Conservation (phyloP, 2,888 invertebrate species). For the Hipparchia semele region DNA sequence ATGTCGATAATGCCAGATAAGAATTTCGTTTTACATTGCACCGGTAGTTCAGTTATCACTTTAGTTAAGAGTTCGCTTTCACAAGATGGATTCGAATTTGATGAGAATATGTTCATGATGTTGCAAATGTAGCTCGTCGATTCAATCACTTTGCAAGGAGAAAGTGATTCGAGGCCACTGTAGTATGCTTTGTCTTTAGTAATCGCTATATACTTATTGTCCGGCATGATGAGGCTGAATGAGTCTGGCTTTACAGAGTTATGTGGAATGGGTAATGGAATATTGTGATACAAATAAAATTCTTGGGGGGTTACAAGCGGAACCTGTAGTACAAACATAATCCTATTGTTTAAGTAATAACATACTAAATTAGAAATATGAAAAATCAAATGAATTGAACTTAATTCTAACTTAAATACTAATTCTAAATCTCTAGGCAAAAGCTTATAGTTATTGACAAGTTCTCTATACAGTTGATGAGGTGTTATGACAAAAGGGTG, state of each 20-base stretch:
- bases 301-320: constrained; percentile 19
- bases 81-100: too few relatives aligned
- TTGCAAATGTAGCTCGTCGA: too few relatives aligned
- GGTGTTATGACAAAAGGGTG: neutral
- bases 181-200: neutral
- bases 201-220: neutral
- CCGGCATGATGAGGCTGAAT: neutral
- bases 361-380: constrained; percentile 31
- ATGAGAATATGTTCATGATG: too few relatives aligned
- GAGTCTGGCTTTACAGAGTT: neutral
- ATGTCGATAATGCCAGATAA: too few relatives aligned
- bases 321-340: constrained; percentile 36
- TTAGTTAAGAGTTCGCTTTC: too few relatives aligned
- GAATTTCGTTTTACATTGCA: too few relatives aligned
- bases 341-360: constrained; percentile 36
- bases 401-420: constrained; percentile 26
- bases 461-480: neutral
- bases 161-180: neutral
- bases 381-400: constrained; percentile 31
- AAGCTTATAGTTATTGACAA: constrained; percentile 11
- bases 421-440: constrained; percentile 29
- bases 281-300: constrained; percentile 20
- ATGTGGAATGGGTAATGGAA: neutral
- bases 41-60: too few relatives aligned
- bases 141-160: neutral